Evolutionary conservation across 2,113 vertebrate species (phyloP).

Genomic region (Zeus faber): DNA sequence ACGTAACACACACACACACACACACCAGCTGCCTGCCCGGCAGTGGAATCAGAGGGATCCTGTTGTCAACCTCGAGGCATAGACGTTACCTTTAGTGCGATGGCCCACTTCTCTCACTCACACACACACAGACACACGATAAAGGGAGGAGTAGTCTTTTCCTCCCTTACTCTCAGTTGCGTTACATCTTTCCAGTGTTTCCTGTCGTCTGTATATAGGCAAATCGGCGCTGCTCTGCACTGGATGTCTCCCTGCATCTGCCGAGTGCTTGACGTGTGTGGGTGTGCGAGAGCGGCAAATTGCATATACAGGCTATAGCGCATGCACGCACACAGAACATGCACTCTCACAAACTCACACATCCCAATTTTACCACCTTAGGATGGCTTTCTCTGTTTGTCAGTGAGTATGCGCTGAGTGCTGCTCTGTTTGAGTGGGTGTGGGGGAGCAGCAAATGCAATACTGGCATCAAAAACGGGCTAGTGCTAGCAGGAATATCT

Average conservation of each 20-base stretch:
- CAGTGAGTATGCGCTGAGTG: slow-evolving; percentile 29
- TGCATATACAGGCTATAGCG: slow-evolving; percentile 38
- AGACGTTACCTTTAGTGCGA: slow-evolving; percentile 38
- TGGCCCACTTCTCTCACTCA: slow-evolving; percentile 31
- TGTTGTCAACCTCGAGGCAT: slow-evolving; percentile 55
- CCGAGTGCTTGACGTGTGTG: slow-evolving; percentile 35
- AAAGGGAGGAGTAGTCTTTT: neutral
- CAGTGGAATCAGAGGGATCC: slow-evolving; percentile 36
- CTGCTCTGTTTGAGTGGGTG: slow-evolving; percentile 47
- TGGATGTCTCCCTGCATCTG: slow-evolving; percentile 37
- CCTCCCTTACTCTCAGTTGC: neutral
- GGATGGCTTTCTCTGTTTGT: slow-evolving; percentile 39
- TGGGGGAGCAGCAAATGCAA: slow-evolving; percentile 39
- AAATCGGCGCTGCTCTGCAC: slow-evolving; percentile 28
- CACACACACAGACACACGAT: neutral
- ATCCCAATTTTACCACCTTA: slow-evolving; percentile 39
- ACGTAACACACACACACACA: slow-evolving; percentile 20
- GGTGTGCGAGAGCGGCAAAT: slow-evolving; percentile 38
- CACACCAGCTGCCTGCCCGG: slow-evolving; percentile 51
- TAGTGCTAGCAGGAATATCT: too few species aligned
- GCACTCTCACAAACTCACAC: slow-evolving; percentile 9
- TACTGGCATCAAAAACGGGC: too few species aligned
- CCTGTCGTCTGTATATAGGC: slow-evolving; percentile 18
- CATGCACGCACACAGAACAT: slow-evolving; percentile 12
- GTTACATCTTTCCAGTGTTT: slow-evolving; percentile 24